A percentile compares a stretch with the other conserved stretches of the same genome.
phyloP scores from a whole-genome alignment of 2,888 invertebrate genomes.

The Xanthia icteritia region DNA sequence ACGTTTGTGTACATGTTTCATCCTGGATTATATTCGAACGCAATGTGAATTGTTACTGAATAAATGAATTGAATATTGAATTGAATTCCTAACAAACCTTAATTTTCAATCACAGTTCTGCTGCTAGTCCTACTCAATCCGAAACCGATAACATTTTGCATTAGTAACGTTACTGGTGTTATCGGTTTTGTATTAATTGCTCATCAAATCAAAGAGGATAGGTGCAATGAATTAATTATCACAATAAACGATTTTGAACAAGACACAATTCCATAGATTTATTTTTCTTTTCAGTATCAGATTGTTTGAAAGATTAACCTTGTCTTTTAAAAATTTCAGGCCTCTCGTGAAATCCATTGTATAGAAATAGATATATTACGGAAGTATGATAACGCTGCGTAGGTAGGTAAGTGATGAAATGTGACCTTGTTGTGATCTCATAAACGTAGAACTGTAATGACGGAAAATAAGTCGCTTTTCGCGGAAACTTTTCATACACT shows the following conservation, averaged over 20 bases:
- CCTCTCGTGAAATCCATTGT: neutral
- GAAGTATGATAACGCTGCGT: constrained; percentile 26
- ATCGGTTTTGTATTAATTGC: neutral
- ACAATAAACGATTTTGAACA: neutral
- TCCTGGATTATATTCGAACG: too few species aligned
- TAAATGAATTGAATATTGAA: too few species aligned
- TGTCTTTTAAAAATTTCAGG: neutral
- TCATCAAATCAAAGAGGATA: neutral
- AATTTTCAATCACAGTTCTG: too few species aligned
- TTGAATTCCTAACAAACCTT: too few species aligned
- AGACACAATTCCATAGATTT: neutral
- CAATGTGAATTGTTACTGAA: too few species aligned
- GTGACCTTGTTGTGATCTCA: neutral
- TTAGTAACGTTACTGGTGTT: too few species aligned
- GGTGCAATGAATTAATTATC: neutral
- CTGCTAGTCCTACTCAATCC: too few species aligned
- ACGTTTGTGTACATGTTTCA: too few species aligned
- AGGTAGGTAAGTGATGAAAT: constrained; percentile 18
- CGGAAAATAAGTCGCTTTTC: neutral
- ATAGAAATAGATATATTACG: neutral
- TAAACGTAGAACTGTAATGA: neutral
- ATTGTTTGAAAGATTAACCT: neutral
- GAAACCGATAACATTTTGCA: too few species aligned
- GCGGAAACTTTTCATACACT: neutral
- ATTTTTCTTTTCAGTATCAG: too few species aligned